These are phyloP conservation scores for Lampris incognitus DNA, from an alignment of 2,113 vertebrate species.

Conservation along the genomic window DNA sequence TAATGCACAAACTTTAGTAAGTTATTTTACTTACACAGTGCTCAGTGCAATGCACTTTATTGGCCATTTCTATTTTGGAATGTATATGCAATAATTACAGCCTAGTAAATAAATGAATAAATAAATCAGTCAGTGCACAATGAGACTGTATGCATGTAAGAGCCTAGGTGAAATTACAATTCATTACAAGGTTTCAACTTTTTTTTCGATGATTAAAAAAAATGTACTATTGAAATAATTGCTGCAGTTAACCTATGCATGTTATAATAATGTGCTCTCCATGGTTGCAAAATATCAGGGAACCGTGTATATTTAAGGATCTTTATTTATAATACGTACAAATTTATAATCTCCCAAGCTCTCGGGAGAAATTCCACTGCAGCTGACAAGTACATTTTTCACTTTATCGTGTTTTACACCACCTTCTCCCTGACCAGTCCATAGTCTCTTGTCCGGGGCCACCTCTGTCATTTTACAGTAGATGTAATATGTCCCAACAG, in stretches of 20 bases:
- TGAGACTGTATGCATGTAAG: no score
- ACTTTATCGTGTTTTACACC: conserved; percentile 68
- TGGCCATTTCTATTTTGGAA: background rate
- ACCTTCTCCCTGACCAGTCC: conserved; percentile 62
- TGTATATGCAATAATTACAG: no score
- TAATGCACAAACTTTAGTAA: conserved; percentile 1
- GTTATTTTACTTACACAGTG: background rate
- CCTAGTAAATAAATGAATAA: no score
- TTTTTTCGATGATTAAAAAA: no score
- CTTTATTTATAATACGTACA: conserved; percentile 5
- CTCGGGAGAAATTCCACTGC: conserved; percentile 36
- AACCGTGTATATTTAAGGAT: background rate
- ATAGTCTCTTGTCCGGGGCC: conserved; percentile 68
- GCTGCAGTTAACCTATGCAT: no score
- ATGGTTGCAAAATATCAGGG: no score
- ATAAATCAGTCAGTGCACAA: no score
- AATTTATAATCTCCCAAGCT: conserved; percentile 32
- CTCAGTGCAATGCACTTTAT: background rate
- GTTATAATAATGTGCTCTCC: no score
- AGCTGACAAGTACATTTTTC: conserved; percentile 67
- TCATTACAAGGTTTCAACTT: no score
- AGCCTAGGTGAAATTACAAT: no score
- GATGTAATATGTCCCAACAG: conserved; percentile 79
- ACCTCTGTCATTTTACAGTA: conserved; percentile 76
- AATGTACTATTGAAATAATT: no score